Evolutionary conservation across 2,888 invertebrate genomes (phyloP).

Genomic region (Syrista parreyssii): DNA sequence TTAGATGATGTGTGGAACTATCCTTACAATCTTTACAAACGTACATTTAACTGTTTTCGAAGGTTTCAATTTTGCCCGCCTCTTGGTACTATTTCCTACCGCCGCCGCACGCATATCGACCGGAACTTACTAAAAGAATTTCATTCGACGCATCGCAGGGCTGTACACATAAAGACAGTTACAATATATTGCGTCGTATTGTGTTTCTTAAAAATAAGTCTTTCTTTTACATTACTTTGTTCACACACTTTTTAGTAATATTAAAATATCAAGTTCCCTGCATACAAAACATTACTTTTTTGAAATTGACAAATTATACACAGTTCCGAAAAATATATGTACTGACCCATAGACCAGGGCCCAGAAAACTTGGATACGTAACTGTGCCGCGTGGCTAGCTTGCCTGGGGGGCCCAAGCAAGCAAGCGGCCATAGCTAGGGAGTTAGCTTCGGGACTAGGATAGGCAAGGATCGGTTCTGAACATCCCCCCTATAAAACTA

Average conservation of each 20-base stretch:
- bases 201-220: neutral
- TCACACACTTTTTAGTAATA: neutral
- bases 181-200: neutral
- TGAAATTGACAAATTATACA: neutral
- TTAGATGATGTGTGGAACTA: neutral
- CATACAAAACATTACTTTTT: neutral
- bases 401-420: slow-evolving; percentile 9
- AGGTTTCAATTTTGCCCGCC: slow-evolving; percentile 12
- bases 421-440: slow-evolving; percentile 52
- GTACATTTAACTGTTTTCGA: slow-evolving; percentile 4
- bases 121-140: slow-evolving; percentile 2
- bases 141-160: slow-evolving; percentile 19
- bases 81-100: neutral
- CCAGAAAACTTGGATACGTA: slow-evolving; percentile 2
- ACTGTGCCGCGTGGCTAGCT: slow-evolving; percentile 30
- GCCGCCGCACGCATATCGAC: slow-evolving; percentile 26
- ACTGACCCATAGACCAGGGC: neutral
- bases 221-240: neutral
- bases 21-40: slow-evolving; percentile 27
- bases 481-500: slow-evolving; percentile 48
- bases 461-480: slow-evolving; percentile 31
- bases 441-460: slow-evolving; percentile 60
- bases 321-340: neutral
- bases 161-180: slow-evolving; percentile 26
- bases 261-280: neutral